Conservation (phyloP, 1,140 invertebrate genomes). For the Apis dorsata region DNA sequence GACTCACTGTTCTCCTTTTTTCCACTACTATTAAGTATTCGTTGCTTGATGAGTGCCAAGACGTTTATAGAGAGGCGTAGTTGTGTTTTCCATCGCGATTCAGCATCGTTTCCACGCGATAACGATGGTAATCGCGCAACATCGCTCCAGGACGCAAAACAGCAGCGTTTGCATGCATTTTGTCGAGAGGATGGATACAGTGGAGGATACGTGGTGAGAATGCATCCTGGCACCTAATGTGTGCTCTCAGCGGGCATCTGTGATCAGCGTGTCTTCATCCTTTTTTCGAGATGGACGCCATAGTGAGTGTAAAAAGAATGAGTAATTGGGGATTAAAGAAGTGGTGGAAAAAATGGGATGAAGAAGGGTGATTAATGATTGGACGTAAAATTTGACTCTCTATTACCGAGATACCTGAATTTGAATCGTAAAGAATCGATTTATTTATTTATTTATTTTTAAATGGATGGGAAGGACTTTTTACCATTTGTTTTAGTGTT, state of each 20-base stretch:
- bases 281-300: conserved; percentile 55
- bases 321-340: background rate
- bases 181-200: background rate
- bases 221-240: conserved; percentile 57
- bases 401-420: too few relatives aligned
- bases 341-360: background rate
- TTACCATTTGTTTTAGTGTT: too few relatives aligned
- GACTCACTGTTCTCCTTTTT: background rate
- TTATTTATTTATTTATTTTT: too few relatives aligned
- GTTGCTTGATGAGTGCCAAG: background rate
- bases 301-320: background rate
- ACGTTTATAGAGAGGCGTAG: conserved; percentile 18
- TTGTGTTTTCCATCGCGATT: conserved; percentile 23
- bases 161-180: conserved; percentile 43
- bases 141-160: conserved; percentile 38
- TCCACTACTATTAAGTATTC: too few relatives aligned
- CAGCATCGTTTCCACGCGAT: conserved; percentile 35
- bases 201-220: conserved; percentile 2
- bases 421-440: too few relatives aligned
- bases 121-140: conserved; percentile 55
- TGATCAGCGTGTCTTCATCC: conserved; percentile 68
- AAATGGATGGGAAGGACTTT: too few relatives aligned
- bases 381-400: background rate
- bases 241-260: conserved; percentile 64
- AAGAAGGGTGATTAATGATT: background rate